Base-by-base conservation (phyloP, 1,140 invertebrate genomes). In the Drosophila repletoides region DNA sequence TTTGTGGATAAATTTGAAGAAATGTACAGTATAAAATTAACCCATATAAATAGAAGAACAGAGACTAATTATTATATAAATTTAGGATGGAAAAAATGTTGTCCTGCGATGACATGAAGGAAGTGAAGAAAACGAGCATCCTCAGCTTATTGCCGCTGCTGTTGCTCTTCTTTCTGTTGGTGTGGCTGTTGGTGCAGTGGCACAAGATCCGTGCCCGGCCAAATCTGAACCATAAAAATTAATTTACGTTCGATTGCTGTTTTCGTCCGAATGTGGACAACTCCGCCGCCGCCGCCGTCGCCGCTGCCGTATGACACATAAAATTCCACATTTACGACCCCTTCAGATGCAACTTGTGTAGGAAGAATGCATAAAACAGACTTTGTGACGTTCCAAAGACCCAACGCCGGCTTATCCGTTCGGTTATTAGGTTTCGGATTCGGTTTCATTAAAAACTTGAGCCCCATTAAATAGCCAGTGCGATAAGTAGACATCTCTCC, bases 231-330 rank as follows among this genome's bases (percentile, higher is more conserved):
- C 80, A 84, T 84, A 80, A 84, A 84, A 86, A 72, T 79, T 86
- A 84, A 86, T 84, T 84, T 84, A 84, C 71, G 75, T 80, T 86
- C 79, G 80, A 79, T 86, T 80, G 80, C 80, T 53, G 58, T 72
- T 86, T 83, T 84, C 75, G 74, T 61, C 41, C 60, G 41, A 33
- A 40, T 12, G 58, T 63, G 59, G 48, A 69, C 46, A 64, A 48
- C 53, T 21, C 5, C 31, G 49, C 22, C 65, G 48, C 12, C 31
- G 33, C 3, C 53, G 24, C 33, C 49, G 26, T 10, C 7, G 43
- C 10, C 59, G 45, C 36, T 53, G 56, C 48, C 55, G 51, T 66
- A 79, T 79, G 80, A 79, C 80, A 86, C 79, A 84, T 84, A 84
- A 84, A 84, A 86, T 75, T 72, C 71, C 66, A 68, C 75, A 68